These are phyloP conservation scores for Lasioglossum villosulum DNA, from an alignment of 2,888 invertebrate species.

Conservation along the genomic window DNA sequence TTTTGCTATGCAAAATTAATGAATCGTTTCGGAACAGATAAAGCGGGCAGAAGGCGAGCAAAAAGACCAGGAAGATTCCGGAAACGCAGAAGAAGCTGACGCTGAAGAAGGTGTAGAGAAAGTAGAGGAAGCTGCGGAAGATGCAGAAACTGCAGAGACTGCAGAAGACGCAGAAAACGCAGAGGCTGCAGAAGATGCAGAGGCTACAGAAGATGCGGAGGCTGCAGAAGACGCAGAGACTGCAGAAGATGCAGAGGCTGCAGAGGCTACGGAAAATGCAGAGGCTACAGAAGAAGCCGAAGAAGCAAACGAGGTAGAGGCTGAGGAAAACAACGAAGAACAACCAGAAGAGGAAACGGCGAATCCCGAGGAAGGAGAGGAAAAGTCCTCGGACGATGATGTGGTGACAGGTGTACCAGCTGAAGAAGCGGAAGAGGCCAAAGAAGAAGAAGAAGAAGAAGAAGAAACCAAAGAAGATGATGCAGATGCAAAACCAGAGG, in stretches of 20 bases:
- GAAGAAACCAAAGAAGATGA: constrained; percentile 48
- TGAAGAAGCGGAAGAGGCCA: constrained; percentile 7
- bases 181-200: background rate
- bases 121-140: background rate
- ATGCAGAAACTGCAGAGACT: background rate
- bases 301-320: constrained; percentile 15
- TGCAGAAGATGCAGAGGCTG: background rate
- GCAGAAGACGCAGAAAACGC: background rate
- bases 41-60: constrained; percentile 73
- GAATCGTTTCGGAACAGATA: constrained; percentile 74
- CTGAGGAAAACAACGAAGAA: constrained; percentile 53
- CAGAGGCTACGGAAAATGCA: background rate
- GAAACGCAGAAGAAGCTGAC: constrained; percentile 44
- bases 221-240: background rate
- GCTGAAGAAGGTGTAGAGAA: background rate
- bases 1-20: constrained; percentile 69
- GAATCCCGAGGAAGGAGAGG: constrained; percentile 56
- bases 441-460: constrained; percentile 24
- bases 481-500: constrained; percentile 50
- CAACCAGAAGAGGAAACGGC: constrained; percentile 50
- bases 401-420: constrained; percentile 56
- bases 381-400: constrained; percentile 65
- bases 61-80: constrained; percentile 52
- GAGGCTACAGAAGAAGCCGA: constrained; percentile 14
- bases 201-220: constrained; percentile 1